Evolutionary conservation across 1,140 invertebrate species (phyloP).

Genomic region (Tetragnatha versicolor): DNA sequence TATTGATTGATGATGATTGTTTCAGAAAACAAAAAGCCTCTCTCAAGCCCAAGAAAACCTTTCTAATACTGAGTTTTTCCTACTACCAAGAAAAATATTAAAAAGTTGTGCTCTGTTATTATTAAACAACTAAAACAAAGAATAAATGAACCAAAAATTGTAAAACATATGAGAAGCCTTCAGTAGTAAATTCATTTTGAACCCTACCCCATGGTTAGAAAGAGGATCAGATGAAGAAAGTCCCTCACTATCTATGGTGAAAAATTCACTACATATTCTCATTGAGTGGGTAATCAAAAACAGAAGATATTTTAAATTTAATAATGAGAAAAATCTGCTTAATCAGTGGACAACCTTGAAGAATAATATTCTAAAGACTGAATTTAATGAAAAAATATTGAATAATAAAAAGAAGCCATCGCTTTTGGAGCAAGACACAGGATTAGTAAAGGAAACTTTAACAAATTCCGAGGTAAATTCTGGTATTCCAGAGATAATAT

Average conservation of each 20-base stretch:
- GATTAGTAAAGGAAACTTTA: not conserved
- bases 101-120: constrained; percentile 5
- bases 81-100: constrained; percentile 12
- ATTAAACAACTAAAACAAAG: constrained; percentile 9
- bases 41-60: constrained; percentile 3
- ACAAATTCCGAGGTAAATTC: not conserved
- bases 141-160: constrained; percentile 1
- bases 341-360: constrained; percentile 12
- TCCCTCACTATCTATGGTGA: not conserved
- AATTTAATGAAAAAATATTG: constrained; percentile 8
- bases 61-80: not conserved
- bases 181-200: not conserved
- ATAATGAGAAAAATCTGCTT: constrained; percentile 1
- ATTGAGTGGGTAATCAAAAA: not conserved
- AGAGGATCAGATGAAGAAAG: too few species aligned
- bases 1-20: constrained; percentile 6
- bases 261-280: not conserved
- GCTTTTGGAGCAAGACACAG: too few species aligned
- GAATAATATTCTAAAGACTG: not conserved
- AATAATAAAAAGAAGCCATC: constrained; percentile 3
- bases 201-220: too few species aligned
- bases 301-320: too few species aligned
- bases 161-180: constrained; percentile 1
- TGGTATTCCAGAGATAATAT: not conserved
- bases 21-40: constrained; percentile 6